Conservation (phyloP, 1,140 invertebrate species). For the Arctopsyche grandis region DNA sequence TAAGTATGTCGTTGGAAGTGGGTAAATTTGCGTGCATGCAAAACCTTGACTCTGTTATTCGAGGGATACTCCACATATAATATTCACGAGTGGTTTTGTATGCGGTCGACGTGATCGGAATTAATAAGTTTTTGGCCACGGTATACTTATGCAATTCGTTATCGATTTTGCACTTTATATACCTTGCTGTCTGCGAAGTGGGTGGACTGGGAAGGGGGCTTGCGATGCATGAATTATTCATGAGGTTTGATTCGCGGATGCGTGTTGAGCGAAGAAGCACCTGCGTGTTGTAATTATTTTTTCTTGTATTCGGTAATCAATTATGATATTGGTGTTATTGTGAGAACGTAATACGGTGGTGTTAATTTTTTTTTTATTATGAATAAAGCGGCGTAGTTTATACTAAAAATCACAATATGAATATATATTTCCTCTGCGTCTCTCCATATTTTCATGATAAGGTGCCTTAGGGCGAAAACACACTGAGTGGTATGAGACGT, state of each 20-base stretch:
- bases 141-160: background rate
- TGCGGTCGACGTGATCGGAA: background rate
- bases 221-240: background rate
- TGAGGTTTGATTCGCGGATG: background rate
- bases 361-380: no score
- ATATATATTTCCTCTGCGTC: no score
- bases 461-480: no score
- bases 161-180: slow-evolving; percentile 5
- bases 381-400: no score
- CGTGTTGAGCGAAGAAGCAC: background rate
- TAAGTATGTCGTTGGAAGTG: background rate
- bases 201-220: background rate
- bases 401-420: no score
- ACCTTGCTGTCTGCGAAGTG: background rate
- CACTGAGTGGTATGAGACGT: no score
- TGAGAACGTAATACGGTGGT: no score
- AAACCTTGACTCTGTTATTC: background rate
- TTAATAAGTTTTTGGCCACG: background rate
- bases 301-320: no score
- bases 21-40: background rate
- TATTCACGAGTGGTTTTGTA: no score
- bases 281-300: background rate
- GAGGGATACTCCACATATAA: background rate
- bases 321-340: no score
- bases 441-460: no score